Percentiles rank a stretch among this genome's conserved stretches.
These are phyloP conservation scores for Octodonta nipae DNA, from an alignment of 2,888 invertebrate species.

Conservation along the genomic window DNA sequence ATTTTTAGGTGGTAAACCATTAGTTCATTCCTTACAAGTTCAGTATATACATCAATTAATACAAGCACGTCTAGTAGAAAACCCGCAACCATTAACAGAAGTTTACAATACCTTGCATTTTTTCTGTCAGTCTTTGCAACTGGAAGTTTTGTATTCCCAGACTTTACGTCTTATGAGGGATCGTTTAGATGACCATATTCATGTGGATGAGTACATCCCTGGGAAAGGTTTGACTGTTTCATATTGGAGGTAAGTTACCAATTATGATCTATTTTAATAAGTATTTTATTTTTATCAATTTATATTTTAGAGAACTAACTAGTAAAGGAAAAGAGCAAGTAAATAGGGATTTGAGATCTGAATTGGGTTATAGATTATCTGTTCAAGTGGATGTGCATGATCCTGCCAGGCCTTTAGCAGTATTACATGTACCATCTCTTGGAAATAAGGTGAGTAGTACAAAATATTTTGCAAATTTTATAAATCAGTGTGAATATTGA, in stretches of 20 bases:
- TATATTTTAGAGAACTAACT: conserved; percentile 44
- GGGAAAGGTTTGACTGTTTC: conserved; percentile 83
- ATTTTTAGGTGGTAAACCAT: conserved; percentile 70
- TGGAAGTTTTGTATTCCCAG: conserved; percentile 82
- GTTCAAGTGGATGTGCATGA: conserved; percentile 78
- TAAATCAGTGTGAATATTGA: no score
- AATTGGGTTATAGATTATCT: conserved; percentile 75
- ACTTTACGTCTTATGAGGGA: conserved; percentile 77
- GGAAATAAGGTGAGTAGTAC: conserved; percentile 48
- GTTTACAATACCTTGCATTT: conserved; percentile 75
- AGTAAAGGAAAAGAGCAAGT: conserved; percentile 34
- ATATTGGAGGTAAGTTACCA: conserved; percentile 68
- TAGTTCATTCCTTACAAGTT: conserved; percentile 88
- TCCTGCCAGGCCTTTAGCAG: conserved; percentile 60
- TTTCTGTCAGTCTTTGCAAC: conserved; percentile 88
- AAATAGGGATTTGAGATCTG: conserved; percentile 58
- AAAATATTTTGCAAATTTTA: no score
- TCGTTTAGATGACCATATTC: conserved; percentile 74
- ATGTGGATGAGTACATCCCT: conserved; percentile 79
- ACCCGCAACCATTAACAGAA: conserved; percentile 63
- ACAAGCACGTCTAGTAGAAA: conserved; percentile 76
- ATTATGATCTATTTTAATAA: background rate
- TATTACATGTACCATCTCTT: conserved; percentile 53
- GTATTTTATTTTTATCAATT: no score
- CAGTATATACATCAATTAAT: conserved; percentile 88